Base-by-base conservation (phyloP, 1,140 invertebrate genomes). In the Lasaia peninsularis region DNA sequence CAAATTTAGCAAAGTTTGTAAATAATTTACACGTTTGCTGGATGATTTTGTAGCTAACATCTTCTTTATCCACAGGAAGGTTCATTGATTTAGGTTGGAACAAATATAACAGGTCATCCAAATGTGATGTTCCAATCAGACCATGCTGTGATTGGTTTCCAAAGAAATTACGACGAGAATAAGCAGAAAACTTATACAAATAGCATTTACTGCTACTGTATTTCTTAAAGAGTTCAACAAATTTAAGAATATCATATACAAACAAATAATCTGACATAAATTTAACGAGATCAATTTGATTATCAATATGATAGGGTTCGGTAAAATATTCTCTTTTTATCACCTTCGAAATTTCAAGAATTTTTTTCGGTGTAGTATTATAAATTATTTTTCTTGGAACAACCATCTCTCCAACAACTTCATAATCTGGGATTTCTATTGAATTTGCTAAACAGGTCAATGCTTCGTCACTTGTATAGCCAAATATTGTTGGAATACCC, bases 1-100 rank as follows among this genome's bases (percentile, higher is more conserved):
- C 81, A 67, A 83, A 82, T 72, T 90, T 91, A 2, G 90, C 90
- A 60, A 91, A 92, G 54, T 91, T 91, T 0, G 90, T 81, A 77
- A 90, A 90, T 5, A 91, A 51, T 31, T 80, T 87, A 10, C 86
- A 88, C 8, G 85, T 71, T 31, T 86, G 71, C 37, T 84, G 67
- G 1, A 80, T 72, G 68, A 90, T 78, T 52, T 77, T 73, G 44
- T 75, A 73, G 20, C 70, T 65, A 55, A 63, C 62, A 12, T 58
- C 63, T 6, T 62, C 60, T 49, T 67, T 76, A 35, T 65, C 62
- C 5, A 75, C 10, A 7, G 67, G 63, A 6, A 79, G 20, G 16
- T 75, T 67, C 1, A 64, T 58, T 11, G 49, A 11, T n/a, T 77
- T 77, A 0, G 66, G 37, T 11, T 76, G 37, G 31, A 87, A 83